Evolutionary conservation across 2,797 vertebrate genomes (phyloP).

Genomic region (Lates japonicus): DNA sequence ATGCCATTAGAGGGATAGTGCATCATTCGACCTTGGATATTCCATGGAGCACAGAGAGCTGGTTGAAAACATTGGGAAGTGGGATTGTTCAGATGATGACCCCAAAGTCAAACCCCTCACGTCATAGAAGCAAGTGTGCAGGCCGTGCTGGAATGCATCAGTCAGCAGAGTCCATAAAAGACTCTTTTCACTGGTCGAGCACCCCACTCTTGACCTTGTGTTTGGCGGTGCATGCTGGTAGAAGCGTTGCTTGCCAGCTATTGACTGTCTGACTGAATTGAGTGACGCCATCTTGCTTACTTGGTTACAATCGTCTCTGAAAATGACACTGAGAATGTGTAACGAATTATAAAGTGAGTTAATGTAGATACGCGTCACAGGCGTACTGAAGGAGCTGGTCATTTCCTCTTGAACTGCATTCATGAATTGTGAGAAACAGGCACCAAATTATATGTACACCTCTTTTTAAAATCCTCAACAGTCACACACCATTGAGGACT

Average conservation of each 20-base stretch:
- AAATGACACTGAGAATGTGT: slow-evolving; percentile 58
- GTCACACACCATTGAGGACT: background rate
- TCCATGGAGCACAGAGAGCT: slow-evolving; percentile 79
- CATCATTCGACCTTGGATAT: slow-evolving; percentile 74
- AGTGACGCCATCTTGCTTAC: slow-evolving; percentile 73
- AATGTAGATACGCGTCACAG: slow-evolving; percentile 38
- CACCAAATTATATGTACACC: slow-evolving; percentile 14
- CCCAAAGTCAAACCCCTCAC: slow-evolving; percentile 86
- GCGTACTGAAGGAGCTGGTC: slow-evolving; percentile 29
- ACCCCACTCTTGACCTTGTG: slow-evolving; percentile 82
- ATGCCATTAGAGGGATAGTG: slow-evolving; percentile 73
- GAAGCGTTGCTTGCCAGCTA: slow-evolving; percentile 79
- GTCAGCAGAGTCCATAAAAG: slow-evolving; percentile 86
- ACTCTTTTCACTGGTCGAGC: slow-evolving; percentile 85
- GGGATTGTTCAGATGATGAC: slow-evolving; percentile 87
- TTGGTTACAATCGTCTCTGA: slow-evolving; percentile 56
- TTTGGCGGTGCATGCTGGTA: slow-evolving; percentile 80
- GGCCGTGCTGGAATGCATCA: slow-evolving; percentile 85
- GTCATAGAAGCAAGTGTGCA: slow-evolving; percentile 89
- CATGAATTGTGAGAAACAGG: slow-evolving; percentile 26
- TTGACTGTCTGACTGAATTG: slow-evolving; percentile 84
- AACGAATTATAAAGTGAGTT: slow-evolving; percentile 40
- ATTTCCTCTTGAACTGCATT: slow-evolving; percentile 30
- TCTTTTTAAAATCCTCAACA: background rate
- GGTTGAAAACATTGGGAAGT: slow-evolving; percentile 85